Conservation (phyloP, 2,797 vertebrate genomes). For the Remorina albescens region DNA sequence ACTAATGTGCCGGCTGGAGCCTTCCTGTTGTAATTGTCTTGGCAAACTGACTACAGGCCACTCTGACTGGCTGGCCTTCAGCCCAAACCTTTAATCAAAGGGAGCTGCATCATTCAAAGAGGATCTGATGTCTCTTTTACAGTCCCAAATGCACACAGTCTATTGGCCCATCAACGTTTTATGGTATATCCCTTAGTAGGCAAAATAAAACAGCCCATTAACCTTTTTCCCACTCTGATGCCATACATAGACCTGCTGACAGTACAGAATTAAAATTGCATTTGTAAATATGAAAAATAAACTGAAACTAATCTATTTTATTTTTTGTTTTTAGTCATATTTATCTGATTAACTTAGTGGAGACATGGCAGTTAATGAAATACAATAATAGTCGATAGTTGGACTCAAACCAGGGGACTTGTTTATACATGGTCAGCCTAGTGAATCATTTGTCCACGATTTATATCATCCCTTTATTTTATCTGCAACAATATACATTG, state of each 20-base stretch:
- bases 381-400: background rate
- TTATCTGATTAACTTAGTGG: background rate
- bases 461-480: background rate
- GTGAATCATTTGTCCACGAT: background rate
- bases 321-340: background rate
- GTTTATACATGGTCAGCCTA: background rate
- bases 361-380: background rate
- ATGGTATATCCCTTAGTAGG: constrained; percentile 37
- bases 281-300: constrained; percentile 5
- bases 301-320: background rate
- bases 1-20: constrained; percentile 76
- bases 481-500: background rate
- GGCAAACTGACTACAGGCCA: constrained; percentile 65
- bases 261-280: background rate
- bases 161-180: constrained; percentile 34
- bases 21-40: constrained; percentile 74
- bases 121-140: constrained; percentile 56
- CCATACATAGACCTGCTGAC: constrained; percentile 14
- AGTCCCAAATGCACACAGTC: constrained; percentile 45
- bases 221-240: constrained; percentile 39
- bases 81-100: constrained; percentile 72
- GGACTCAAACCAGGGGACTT: background rate
- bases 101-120: constrained; percentile 48
- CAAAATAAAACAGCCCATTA: constrained; percentile 58
- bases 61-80: constrained; percentile 68